Evolutionary conservation across 2,113 vertebrate species (phyloP), one percentile per base, ranked within the genome.

Genomic region (Tachysurus fulvidraco): DNA sequence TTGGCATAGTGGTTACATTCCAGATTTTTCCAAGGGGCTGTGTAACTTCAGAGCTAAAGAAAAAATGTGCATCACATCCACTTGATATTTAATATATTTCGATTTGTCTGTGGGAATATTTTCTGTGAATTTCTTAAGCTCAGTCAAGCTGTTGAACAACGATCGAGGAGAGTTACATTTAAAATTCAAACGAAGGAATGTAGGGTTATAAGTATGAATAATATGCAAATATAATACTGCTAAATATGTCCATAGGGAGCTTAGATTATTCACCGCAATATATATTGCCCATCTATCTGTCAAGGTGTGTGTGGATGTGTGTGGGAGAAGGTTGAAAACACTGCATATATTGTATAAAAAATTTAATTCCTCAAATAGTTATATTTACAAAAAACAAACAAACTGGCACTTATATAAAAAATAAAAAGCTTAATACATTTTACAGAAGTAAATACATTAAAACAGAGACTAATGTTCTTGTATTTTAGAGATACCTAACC

Each of bases 191-290:
- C 25, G 16, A 52, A 74, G 81, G 10, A 10, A 60, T 82, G 65
- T 55, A 71, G 17, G 36, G 64, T 73, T 81, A 74, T 52, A 62
- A 69, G 44, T 80, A 82, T 86, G 77, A 80, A 81, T 69, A 79
- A 81, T 81, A 86, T 82, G 85, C 67, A 86, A 71, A 81, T 62
- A 57, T 11, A 25, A 69, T 54, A 0, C 79, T 86, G 41, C 55
- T 41, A 62, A 80, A 50, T 81, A 57, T 86, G 41, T 50, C 67
- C 9, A 46, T 36, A 64, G 65, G 65, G 52, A 67, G 64, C 44
- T 28, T 73, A 81, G 44, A 81, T 81, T 86, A 86, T 86, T 73
- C 78, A 81, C 25, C 59, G 65, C 17, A 50, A 81, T 52, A 81
- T 86, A 59, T 86, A 73, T 30, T 73, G 36, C 77, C 78, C 54